Evolutionary conservation across 2,888 invertebrate genomes (phyloP).

Genomic region (Brachynemurus nebulosus): DNA sequence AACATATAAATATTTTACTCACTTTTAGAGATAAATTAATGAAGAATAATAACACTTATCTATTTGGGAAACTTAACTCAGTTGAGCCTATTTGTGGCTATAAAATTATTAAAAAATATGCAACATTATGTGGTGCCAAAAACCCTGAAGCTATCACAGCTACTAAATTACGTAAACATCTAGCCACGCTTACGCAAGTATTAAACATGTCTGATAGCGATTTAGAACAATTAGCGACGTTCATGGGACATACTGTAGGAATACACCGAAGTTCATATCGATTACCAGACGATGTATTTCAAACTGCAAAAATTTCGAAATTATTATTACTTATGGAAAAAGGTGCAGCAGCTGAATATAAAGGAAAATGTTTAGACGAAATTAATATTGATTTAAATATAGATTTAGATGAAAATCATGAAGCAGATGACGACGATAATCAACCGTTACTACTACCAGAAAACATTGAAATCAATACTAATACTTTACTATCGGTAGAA

Average conservation of each 20-base stretch:
- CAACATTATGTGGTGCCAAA: no score
- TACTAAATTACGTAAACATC: no score
- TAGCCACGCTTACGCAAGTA: conserved; percentile 18
- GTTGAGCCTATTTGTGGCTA: no score
- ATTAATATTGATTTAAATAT: neutral
- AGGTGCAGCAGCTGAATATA: neutral
- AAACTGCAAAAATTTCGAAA: conserved; percentile 3
- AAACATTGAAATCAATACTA: no score
- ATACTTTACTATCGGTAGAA: no score
- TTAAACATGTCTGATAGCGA: conserved; percentile 17
- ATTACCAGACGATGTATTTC: conserved; percentile 5
- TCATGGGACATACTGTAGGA: conserved; percentile 19
- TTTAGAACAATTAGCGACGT: conserved; percentile 18
- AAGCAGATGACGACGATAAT: conserved; percentile 9
- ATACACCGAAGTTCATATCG: conserved; percentile 13
- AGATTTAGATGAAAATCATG: neutral
- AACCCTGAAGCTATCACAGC: no score
- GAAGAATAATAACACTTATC: conserved; percentile 13
- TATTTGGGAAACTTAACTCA: no score
- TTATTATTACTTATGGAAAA: conserved; percentile 1
- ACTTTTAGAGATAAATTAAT: conserved; percentile 12
- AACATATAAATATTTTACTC: conserved; percentile 16
- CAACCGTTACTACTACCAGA: no score
- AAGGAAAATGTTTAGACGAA: neutral
- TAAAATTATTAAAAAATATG: no score